Evolutionary conservation across 2,888 invertebrate genomes (phyloP), one percentile per base, ranked within the genome.

Genomic region (Orthosia incerta): DNA sequence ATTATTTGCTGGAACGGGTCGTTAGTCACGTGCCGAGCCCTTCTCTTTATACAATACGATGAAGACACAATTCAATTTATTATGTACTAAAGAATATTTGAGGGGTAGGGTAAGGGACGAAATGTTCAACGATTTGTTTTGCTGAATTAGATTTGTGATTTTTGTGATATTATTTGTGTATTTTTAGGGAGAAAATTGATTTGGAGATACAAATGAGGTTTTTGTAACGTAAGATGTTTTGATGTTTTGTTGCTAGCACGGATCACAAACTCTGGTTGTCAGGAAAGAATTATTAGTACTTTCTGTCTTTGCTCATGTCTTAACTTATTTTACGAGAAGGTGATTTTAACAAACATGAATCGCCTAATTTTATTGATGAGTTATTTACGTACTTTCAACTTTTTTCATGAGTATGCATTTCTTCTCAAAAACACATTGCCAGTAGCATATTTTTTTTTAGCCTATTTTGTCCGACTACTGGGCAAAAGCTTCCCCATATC

Each of bases 21-120:
- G 76, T 80, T 82, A 82, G 85, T 84, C 85, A 87, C 86, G 85
- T 87, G 76, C 82, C 82, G 70, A 63, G 65, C 80, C 79, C 82
- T 84, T 76, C 80, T 56, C 62, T 78, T 74, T 74, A 74, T 75
- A 79, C 80, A 84, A 86, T 81, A 82, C 79, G 71, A 85, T 85
- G 86, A 86, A 80, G 81, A 79, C 71, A 82, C 82, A 86, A 87
- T 87, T 87, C 86, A 85, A 86, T 86, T 87, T 86, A 86, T 87
- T 86, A 82, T 79, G 79, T 71, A 79, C 76, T 74, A 79, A 79
- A 79, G 80, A 86, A 87, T 84, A 84, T 86, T 84, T 79, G 75
- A 80, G 84, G 83, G 87, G 71, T 80, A 61, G 62, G 73, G 64
- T 76, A 82, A 83, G 74, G 71, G 83, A 75, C 80, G 61, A 72